Conservation (phyloP, 1,140 invertebrate genomes). For the Trichogramma pretiosum region DNA sequence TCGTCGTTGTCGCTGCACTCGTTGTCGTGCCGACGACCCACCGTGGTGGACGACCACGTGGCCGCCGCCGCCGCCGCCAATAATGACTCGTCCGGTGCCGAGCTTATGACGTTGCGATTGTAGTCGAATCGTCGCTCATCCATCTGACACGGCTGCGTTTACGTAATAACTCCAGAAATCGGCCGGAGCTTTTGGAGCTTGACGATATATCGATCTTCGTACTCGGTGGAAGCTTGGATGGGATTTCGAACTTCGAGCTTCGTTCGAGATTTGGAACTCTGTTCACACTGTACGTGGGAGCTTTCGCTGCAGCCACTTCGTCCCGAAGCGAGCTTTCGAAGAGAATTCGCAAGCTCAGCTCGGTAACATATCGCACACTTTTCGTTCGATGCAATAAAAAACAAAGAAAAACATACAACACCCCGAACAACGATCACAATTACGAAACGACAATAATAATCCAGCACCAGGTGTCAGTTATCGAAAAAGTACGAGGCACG, state of each 20-base stretch:
- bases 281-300: no score
- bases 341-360: no score
- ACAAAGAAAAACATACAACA: no score
- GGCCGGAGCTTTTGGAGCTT: no score
- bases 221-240: neutral
- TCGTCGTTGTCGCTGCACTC: neutral
- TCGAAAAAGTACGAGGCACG: no score
- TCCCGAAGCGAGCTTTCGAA: no score
- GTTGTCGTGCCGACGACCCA: neutral
- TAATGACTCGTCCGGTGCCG: neutral
- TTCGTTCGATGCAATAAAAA: no score
- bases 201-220: neutral
- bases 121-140: constrained; percentile 2
- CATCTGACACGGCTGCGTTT: neutral
- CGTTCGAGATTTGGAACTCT: no score
- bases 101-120: constrained; percentile 1
- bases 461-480: no score
- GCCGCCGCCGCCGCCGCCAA: neutral
- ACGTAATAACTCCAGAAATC: neutral
- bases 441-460: no score
- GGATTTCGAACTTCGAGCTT: neutral
- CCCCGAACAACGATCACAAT: no score
- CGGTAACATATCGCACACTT: no score
- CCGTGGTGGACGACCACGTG: neutral
- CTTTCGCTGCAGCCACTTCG: neutral